phyloP scores from a whole-genome alignment of 2,797 vertebrate genomes.

The Chanos chanos region DNA sequence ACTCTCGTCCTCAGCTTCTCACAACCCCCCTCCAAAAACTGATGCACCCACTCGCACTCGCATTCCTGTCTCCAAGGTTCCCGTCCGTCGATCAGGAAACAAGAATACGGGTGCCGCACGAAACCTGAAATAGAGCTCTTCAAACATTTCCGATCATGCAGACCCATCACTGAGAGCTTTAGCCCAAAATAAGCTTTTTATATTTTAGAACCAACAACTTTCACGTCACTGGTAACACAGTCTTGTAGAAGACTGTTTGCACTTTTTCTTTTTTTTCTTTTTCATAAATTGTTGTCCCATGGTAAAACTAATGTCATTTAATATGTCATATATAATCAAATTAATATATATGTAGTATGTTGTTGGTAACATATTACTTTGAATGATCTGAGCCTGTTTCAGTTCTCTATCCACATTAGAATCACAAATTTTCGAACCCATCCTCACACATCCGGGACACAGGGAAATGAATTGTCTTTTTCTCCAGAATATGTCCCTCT shows the following conservation, averaged over 20 bases:
- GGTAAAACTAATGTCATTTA: conserved; percentile 18
- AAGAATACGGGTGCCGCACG: conserved; percentile 71
- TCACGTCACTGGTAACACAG: conserved; percentile 5
- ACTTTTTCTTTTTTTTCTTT: conserved; percentile 27
- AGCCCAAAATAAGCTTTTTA: conserved; percentile 37
- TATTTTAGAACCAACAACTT: conserved; percentile 22
- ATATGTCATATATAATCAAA: conserved; percentile 25
- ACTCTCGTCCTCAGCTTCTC: conserved; percentile 67
- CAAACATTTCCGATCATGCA: conserved; percentile 10
- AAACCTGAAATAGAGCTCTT: conserved; percentile 81
- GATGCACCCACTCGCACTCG: conserved; percentile 85
- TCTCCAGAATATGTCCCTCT: conserved; percentile 4
- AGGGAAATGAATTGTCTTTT: background rate
- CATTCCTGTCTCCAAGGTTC: conserved; percentile 95
- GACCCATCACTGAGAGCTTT: conserved; percentile 33
- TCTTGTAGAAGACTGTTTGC: background rate
- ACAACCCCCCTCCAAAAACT: conserved; percentile 72
- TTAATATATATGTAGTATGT: conserved; percentile 27
- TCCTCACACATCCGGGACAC: conserved; percentile 6
- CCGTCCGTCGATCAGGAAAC: conserved; percentile 86
- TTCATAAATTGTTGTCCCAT: background rate
- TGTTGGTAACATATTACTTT: conserved; percentile 31
- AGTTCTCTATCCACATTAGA: no score
- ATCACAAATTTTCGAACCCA: no score
- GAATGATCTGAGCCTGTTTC: conserved; percentile 17